phyloP scores from a whole-genome alignment of 2,888 invertebrate species.

The Neoitamus cyanurus region DNA sequence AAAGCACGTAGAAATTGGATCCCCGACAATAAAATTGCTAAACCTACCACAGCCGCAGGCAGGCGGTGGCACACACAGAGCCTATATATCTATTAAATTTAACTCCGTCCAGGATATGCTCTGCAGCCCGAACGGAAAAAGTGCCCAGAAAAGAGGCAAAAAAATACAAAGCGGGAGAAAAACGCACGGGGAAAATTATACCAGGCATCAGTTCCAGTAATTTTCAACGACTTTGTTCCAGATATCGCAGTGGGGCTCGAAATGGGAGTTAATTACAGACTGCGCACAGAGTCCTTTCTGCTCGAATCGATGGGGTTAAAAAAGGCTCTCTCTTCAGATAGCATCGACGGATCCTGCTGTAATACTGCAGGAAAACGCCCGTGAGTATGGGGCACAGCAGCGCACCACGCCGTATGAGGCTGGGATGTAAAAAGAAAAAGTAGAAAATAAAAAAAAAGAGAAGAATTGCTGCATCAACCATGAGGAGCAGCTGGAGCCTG shows the following conservation, averaged over 20 bases:
- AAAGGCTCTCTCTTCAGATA: background rate
- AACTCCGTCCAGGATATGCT: background rate
- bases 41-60: background rate
- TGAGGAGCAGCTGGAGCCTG: background rate
- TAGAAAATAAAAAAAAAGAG: background rate
- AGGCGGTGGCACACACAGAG: background rate
- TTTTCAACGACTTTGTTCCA: conserved; percentile 37
- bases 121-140: background rate
- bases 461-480: conserved; percentile 38
- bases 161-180: background rate
- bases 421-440: background rate
- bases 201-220: conserved; percentile 28
- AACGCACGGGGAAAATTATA: background rate
- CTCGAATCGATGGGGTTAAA: conserved; percentile 24
- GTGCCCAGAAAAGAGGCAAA: background rate
- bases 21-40: background rate
- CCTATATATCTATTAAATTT: conserved; percentile 1
- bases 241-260: conserved; percentile 5
- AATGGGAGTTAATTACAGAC: conserved; percentile 38
- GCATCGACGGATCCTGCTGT: background rate
- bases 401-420: background rate
- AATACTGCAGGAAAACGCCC: background rate
- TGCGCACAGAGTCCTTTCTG: conserved; percentile 11
- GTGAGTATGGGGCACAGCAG: background rate
- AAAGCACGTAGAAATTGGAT: background rate